phyloP scores from a whole-genome alignment of 2,888 invertebrate genomes.

The Luffia ferchaultella region DNA sequence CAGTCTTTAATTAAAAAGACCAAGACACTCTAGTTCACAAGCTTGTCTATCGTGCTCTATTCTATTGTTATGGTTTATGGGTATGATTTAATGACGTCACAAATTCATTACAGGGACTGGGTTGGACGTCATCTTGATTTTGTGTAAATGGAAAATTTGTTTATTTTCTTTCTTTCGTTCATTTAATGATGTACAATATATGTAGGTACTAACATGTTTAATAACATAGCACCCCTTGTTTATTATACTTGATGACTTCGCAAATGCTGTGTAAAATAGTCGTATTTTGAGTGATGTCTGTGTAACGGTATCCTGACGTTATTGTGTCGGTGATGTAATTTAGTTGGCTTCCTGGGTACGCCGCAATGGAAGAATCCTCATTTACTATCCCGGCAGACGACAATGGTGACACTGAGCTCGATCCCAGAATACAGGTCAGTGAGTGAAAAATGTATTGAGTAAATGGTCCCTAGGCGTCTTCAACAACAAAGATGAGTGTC shows the following conservation, averaged over 20 bases:
- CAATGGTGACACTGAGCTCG: conserved; percentile 65
- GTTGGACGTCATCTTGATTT: conserved; percentile 63
- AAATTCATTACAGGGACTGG: conserved; percentile 16
- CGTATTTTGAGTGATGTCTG: conserved; percentile 3
- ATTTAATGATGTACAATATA: conserved; percentile 19
- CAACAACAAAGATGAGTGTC: conserved; percentile 63
- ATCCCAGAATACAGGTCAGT: conserved; percentile 68
- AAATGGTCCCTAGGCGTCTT: conserved; percentile 32
- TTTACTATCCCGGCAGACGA: conserved; percentile 63
- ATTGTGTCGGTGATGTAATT: conserved; percentile 65
- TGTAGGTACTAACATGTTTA: not conserved
- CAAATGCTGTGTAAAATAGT: not conserved
- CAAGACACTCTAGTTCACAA: no score
- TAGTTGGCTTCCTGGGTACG: conserved; percentile 48
- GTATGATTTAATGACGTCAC: conserved; percentile 50
- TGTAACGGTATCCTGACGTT: conserved; percentile 19
- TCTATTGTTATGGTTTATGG: conserved; percentile 48
- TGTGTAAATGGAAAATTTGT: conserved; percentile 40
- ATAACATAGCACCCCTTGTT: not conserved
- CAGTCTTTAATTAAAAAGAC: no score
- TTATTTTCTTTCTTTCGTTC: conserved; percentile 49
- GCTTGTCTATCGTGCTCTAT: no score
- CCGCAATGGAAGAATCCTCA: conserved; percentile 63
- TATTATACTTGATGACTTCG: not conserved
- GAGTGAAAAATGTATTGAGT: conserved; percentile 57